Evolutionary conservation across 2,797 vertebrate species (phyloP).

Genomic region (Fundulus diaphanus): DNA sequence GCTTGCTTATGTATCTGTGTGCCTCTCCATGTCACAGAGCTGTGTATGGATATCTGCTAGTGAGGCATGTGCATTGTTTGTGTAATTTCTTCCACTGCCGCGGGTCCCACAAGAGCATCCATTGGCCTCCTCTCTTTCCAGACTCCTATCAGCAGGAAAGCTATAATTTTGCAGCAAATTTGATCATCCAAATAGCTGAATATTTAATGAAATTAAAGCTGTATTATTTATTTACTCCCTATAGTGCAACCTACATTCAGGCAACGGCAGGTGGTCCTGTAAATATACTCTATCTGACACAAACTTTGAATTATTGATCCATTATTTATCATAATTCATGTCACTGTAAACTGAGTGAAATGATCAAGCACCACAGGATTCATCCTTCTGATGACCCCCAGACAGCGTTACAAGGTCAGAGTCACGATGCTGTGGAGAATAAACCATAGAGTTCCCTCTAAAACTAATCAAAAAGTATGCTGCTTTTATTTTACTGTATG

Average conservation of each 20-base stretch:
- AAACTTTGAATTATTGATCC: constrained; percentile 94
- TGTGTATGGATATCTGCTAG: not conserved
- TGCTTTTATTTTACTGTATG: not conserved
- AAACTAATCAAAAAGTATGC: not conserved
- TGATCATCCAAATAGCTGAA: constrained; percentile 95
- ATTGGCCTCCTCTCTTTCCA: constrained; percentile 65
- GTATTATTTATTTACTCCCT: constrained; percentile 96
- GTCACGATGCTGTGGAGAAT: not conserved
- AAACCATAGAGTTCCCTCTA: not conserved
- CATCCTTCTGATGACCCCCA: constrained; percentile 48
- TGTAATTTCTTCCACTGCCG: constrained; percentile 63
- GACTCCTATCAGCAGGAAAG: constrained; percentile 71
- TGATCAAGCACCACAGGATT: constrained; percentile 54
- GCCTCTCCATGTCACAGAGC: constrained; percentile 2
- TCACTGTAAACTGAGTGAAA: constrained; percentile 88
- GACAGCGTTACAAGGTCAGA: constrained; percentile 37
- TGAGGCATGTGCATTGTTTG: constrained; percentile 18
- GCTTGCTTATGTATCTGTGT: constrained; percentile 25
- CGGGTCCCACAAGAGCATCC: constrained; percentile 40
- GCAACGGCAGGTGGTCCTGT: constrained; percentile 88
- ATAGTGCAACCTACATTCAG: constrained; percentile 86
- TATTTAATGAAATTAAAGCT: constrained; percentile 97
- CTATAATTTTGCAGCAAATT: constrained; percentile 94
- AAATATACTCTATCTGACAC: constrained; percentile 89
- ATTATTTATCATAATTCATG: constrained; percentile 97